Evolutionary conservation across 2,113 vertebrate species (phyloP).

Genomic region (Spea bombifrons): DNA sequence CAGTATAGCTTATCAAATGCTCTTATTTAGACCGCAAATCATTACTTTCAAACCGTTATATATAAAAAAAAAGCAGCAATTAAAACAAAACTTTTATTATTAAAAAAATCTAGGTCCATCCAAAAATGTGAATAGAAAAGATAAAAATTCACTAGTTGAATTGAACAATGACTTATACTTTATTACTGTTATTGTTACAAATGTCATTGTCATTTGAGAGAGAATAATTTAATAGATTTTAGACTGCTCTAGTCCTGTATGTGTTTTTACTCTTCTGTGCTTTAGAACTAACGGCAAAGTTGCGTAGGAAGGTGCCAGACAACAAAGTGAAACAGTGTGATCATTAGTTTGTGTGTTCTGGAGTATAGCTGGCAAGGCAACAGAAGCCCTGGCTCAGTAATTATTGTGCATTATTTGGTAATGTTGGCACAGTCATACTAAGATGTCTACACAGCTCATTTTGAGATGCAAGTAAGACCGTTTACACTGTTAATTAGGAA

Average conservation of each 20-base stretch:
- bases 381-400: background rate
- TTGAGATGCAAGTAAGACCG: background rate
- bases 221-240: background rate
- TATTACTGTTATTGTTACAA: background rate
- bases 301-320: constrained; percentile 8
- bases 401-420: constrained; percentile 6
- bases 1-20: too few relatives aligned
- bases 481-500: too few relatives aligned
- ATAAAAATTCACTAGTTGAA: too few relatives aligned
- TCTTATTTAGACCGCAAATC: too few relatives aligned
- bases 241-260: background rate
- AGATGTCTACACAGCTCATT: background rate
- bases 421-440: background rate
- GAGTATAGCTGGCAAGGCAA: constrained; percentile 1
- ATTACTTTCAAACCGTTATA: too few relatives aligned
- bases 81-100: too few relatives aligned
- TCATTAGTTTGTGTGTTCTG: background rate
- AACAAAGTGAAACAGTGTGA: background rate
- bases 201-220: background rate
- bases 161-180: background rate
- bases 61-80: too few relatives aligned
- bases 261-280: background rate
- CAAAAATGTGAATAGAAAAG: too few relatives aligned
- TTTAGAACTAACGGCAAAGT: background rate
- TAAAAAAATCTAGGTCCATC: too few relatives aligned